A percentile compares a stretch with the other conserved stretches of the same genome.
These are phyloP conservation scores for Pelobates fuscus DNA, from an alignment of 2,113 vertebrate genomes.

Conservation along the genomic window DNA sequence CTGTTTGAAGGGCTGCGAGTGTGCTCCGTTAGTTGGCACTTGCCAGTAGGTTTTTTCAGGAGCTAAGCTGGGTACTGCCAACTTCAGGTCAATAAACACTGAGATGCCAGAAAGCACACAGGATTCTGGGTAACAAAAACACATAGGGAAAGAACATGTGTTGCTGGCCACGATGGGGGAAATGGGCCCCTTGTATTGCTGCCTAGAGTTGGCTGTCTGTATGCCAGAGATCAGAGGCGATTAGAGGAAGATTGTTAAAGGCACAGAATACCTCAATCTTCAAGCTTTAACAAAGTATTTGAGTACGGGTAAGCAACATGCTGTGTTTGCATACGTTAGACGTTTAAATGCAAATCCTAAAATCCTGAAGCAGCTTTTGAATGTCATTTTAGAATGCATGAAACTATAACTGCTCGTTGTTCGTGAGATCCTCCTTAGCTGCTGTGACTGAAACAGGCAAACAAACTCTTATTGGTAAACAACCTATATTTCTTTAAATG, in stretches of 20 bases:
- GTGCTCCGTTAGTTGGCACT: background rate
- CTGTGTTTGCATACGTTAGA: too few species aligned
- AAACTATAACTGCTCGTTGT: too few species aligned
- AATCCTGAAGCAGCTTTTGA: too few species aligned
- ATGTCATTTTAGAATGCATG: too few species aligned
- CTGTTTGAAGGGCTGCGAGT: background rate
- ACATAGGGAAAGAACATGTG: constrained; percentile 31
- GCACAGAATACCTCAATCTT: background rate
- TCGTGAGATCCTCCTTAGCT: too few species aligned
- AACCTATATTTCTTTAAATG: too few species aligned
- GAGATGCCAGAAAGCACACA: background rate
- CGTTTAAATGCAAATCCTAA: too few species aligned
- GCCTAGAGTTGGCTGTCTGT: background rate
- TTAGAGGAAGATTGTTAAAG: background rate
- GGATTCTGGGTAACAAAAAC: constrained; percentile 42
- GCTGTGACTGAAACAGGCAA: too few species aligned
- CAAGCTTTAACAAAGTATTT: too few species aligned
- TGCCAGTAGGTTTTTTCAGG: too few species aligned
- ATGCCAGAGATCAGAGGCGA: constrained; percentile 1
- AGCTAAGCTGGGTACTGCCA: background rate
- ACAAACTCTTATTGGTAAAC: too few species aligned
- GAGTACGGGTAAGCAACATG: too few species aligned
- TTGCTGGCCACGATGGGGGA: background rate
- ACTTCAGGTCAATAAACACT: constrained; percentile 22
- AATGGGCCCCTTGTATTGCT: constrained; percentile 16